These are phyloP conservation scores for Dermatophagoides farinae DNA, from an alignment of 1,140 invertebrate species.

Conservation along the genomic window DNA sequence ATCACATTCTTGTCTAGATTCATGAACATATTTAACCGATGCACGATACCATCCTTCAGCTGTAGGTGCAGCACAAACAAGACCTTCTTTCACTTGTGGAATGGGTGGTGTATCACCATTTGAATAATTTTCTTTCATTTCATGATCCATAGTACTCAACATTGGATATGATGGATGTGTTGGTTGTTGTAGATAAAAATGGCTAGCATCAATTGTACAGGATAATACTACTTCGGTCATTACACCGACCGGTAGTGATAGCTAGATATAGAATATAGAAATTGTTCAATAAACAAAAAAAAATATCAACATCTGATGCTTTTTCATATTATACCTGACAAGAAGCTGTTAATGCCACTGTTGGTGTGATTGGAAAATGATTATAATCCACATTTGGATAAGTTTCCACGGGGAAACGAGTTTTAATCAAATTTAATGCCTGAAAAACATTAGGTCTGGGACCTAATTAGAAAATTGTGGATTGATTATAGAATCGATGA, in stretches of 20 bases:
- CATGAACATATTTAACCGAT: conserved; percentile 37
- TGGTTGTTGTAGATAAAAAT: conserved; percentile 79
- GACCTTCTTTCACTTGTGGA: conserved; percentile 40
- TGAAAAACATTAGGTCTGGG: conserved; percentile 47
- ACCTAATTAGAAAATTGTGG: conserved; percentile 28
- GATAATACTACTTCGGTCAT: conserved; percentile 75
- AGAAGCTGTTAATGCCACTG: conserved; percentile 33
- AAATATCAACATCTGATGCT: background rate
- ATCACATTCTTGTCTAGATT: conserved; percentile 34
- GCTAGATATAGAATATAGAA: conserved; percentile 31
- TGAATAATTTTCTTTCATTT: conserved; percentile 31
- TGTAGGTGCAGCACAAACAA: conserved; percentile 64
- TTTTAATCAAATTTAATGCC: conserved; percentile 56
- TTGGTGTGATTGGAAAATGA: conserved; percentile 39
- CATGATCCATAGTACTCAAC: conserved; percentile 48
- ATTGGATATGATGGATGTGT: conserved; percentile 71
- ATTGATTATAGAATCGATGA: background rate
- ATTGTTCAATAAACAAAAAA: background rate
- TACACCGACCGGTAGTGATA: conserved; percentile 67
- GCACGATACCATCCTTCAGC: conserved; percentile 70
- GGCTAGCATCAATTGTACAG: conserved; percentile 54
- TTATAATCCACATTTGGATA: conserved; percentile 57
- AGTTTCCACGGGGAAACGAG: conserved; percentile 53
- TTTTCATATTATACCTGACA: conserved; percentile 35
- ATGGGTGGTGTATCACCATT: conserved; percentile 29